phyloP scores from a whole-genome alignment of 2,888 invertebrate species.

The Blastobasis lacticolella region DNA sequence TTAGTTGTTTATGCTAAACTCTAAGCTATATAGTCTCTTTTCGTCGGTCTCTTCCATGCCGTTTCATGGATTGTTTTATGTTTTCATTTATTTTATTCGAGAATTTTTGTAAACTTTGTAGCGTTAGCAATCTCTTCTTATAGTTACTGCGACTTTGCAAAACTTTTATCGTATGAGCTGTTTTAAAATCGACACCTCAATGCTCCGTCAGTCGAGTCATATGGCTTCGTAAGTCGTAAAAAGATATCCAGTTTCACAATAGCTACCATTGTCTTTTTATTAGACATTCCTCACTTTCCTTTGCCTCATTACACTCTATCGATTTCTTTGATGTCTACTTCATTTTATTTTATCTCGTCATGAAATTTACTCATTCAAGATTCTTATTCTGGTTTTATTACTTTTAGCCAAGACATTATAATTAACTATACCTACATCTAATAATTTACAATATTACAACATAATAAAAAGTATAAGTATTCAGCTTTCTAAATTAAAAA shows the following conservation, averaged over 20 bases:
- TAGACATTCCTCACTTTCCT: conserved; percentile 39
- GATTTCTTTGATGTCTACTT: conserved; percentile 30
- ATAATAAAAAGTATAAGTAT: no score
- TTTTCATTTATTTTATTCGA: neutral
- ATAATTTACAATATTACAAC: no score
- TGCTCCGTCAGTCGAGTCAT: conserved; percentile 48
- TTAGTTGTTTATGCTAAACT: no score
- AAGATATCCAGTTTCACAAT: conserved; percentile 66
- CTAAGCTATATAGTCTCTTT: conserved; percentile 18
- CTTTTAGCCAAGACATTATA: no score
- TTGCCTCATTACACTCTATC: conserved; percentile 20
- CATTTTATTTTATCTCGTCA: conserved; percentile 1
- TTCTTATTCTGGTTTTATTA: no score
- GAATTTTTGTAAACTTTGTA: no score
- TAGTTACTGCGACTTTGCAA: conserved; percentile 5
- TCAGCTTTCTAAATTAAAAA: neutral
- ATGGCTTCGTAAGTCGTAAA: conserved; percentile 70
- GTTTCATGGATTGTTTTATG: conserved; percentile 17
- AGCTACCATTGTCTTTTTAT: conserved; percentile 61
- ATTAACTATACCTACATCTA: no score
- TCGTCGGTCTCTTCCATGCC: conserved; percentile 24
- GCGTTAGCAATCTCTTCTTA: neutral
- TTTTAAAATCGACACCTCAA: conserved; percentile 60
- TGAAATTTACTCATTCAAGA: neutral
- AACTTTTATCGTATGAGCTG: conserved; percentile 44